Evolutionary conservation across 2,888 invertebrate genomes (phyloP), one percentile per base, ranked within the genome.

Genomic region (Brachyptera risi): DNA sequence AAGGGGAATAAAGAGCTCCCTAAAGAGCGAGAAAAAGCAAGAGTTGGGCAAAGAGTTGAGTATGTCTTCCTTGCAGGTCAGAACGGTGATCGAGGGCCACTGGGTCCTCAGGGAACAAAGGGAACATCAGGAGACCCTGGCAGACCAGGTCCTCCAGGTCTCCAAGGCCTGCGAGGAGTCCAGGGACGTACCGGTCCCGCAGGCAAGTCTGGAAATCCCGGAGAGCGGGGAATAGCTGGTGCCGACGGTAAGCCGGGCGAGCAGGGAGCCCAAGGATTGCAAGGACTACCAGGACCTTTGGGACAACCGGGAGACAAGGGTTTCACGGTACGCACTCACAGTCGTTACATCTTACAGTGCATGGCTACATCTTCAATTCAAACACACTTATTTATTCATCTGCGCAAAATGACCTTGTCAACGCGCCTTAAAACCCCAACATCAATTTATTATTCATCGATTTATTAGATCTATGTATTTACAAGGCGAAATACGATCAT

Each of bases 161-260:
- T 76, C 9, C 75, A 83, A 76, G 86, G 85, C 19, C 69, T 81
- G 19, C 73, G 85, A 67, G 87, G 87, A 24, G 73, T 80, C 35
- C 78, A 81, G 17, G 92, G 92, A 27, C 79, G 88, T 64, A 80
- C 86, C 13, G 92, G 91, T 23, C 76, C 84, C 4, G 75, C 83
- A 7, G 90, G 90, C 0, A 87, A 87, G 74, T 74, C 83, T 7
- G 89, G 89, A 3, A 80, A 81, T 59, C 79, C 84, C 44, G 89
- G 89, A 23, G 88, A 88, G 71, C 79, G 88, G 63, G 89, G 89
- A 47, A 78, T 86, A 69, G 84, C 87, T 49, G 93, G 93, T 9
- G 87, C 89, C 60, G 92, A 93, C 75, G 93, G 93, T 4, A 88
- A 88, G 71, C 83, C 89, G 13, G 94, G 94, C 23, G 92, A 91